These are phyloP conservation scores for Drosophila nannoptera DNA, from an alignment of 1,140 invertebrate species.

Conservation along the genomic window DNA sequence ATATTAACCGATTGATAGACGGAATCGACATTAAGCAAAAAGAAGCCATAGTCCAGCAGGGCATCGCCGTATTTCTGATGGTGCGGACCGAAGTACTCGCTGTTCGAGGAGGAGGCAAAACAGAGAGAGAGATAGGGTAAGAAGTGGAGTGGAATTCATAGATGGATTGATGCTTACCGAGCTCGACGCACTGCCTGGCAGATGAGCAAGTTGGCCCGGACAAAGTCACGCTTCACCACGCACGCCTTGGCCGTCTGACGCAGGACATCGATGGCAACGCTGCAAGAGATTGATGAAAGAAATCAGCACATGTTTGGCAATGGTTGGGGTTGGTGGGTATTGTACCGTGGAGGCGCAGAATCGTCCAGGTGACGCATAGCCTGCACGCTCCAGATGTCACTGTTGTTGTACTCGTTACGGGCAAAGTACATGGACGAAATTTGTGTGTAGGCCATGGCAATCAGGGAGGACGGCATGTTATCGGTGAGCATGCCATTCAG, in stretches of 20 bases:
- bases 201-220: constrained; percentile 88
- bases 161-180: constrained; percentile 82
- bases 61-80: constrained; percentile 91
- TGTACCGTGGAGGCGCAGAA: constrained; percentile 81
- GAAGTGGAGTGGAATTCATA: not conserved
- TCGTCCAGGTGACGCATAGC: constrained; percentile 85
- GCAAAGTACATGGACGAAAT: constrained; percentile 89
- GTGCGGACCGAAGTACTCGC: constrained; percentile 81
- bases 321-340: not conserved
- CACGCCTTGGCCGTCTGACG: constrained; percentile 91
- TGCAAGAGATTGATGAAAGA: constrained; percentile 50
- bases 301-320: not conserved
- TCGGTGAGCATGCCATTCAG: constrained; percentile 34
- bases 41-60: constrained; percentile 93
- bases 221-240: constrained; percentile 91
- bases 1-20: constrained; percentile 89
- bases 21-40: constrained; percentile 92
- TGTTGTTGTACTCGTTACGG: constrained; percentile 89
- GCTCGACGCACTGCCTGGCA: constrained; percentile 89
- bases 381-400: constrained; percentile 86
- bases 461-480: constrained; percentile 73
- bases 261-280: constrained; percentile 88
- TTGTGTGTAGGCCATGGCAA: constrained; percentile 87
- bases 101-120: constrained; percentile 9
- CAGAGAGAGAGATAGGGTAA: not conserved